These are phyloP conservation scores for Sorex fumeus DNA, from an alignment of 2,113 vertebrate species.

Conservation along the genomic window DNA sequence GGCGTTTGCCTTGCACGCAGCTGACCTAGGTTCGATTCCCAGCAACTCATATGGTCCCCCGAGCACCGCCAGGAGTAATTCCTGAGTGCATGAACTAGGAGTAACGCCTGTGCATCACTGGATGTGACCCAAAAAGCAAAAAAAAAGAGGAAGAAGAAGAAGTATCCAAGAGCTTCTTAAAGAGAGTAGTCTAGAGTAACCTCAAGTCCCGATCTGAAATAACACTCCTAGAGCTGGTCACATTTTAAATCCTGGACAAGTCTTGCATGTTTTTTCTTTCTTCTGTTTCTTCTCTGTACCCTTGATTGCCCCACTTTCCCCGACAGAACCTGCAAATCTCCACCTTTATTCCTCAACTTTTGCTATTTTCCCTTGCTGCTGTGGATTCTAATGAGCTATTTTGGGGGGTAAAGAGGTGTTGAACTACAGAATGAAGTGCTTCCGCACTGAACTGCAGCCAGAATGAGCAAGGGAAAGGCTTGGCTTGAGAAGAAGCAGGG, in stretches of 20 bases:
- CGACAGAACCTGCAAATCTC: not conserved
- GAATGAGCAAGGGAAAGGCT: not conserved
- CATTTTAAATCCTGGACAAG: not conserved
- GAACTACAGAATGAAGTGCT: not conserved
- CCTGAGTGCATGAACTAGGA: no score
- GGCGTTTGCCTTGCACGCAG: no score
- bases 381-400: not conserved
- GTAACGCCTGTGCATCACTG: no score
- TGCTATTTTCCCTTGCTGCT: not conserved
- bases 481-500: not conserved
- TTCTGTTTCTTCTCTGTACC: not conserved
- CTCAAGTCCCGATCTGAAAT: not conserved
- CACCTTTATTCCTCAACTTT: not conserved
- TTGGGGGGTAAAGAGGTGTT: not conserved
- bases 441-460: not conserved
- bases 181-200: not conserved
- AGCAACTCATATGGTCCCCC: no score
- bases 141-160: no score
- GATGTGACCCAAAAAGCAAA: no score
- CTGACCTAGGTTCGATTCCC: no score
- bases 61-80: no score
- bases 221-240: no score
- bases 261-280: not conserved
- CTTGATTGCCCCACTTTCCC: not conserved
- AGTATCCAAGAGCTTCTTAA: slow-evolving; percentile 20